Conservation (phyloP, 2,113 vertebrate genomes). For the Cyprinodon variegatus region DNA sequence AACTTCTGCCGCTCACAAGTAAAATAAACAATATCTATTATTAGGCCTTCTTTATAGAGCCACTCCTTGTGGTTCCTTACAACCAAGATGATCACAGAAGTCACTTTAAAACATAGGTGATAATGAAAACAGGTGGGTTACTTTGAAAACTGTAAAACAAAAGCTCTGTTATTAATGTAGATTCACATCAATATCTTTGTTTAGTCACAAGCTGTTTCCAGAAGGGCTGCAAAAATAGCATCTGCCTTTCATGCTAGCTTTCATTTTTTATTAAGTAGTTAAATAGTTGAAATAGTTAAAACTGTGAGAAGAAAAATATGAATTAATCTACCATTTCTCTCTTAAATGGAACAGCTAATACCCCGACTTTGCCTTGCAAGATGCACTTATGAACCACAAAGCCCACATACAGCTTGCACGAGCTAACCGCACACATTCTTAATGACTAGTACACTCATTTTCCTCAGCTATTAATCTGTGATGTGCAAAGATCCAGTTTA, state of each 20-base stretch:
- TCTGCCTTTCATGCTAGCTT: not conserved
- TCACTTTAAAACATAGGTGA: not conserved
- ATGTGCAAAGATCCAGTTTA: not conserved
- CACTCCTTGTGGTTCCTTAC: not conserved
- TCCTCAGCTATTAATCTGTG: constrained; percentile 2
- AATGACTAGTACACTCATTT: too few relatives aligned
- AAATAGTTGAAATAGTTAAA: not conserved
- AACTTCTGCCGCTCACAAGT: constrained; percentile 7
- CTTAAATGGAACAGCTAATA: constrained; percentile 2
- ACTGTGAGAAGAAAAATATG: not conserved
- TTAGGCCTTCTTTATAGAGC: constrained; percentile 41
- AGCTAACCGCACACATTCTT: not conserved
- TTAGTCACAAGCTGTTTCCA: not conserved
- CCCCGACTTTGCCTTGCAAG: not conserved
- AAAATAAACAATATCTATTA: constrained; percentile 37
- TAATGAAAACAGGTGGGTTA: not conserved
- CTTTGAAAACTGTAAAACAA: not conserved
- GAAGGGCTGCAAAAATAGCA: not conserved
- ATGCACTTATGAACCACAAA: constrained; percentile 34
- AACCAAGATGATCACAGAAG: not conserved
- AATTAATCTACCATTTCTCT: not conserved
- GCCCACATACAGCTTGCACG: constrained; percentile 3
- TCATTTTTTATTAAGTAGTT: not conserved
- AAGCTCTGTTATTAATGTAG: not conserved
- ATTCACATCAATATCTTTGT: not conserved